phyloP scores from a whole-genome alignment of 1,140 invertebrate genomes.

The Leptinotarsa defecta region DNA sequence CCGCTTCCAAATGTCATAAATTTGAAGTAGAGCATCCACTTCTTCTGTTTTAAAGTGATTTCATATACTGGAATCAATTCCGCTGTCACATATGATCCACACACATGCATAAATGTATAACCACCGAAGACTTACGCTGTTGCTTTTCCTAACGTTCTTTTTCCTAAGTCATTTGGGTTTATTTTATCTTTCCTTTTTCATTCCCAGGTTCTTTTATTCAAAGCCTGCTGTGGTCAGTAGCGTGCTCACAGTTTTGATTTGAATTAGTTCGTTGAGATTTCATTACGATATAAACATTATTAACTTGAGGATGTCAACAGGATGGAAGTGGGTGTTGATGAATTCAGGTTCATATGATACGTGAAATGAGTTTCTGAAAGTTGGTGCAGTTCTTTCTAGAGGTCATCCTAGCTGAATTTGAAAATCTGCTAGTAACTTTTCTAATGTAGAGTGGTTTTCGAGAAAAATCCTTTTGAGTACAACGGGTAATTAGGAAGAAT shows the following conservation, averaged over 20 bases:
- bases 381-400: too few relatives aligned
- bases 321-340: too few relatives aligned
- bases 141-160: constrained; percentile 16
- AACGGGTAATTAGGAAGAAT: too few relatives aligned
- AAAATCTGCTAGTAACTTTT: too few relatives aligned
- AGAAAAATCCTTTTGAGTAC: too few relatives aligned
- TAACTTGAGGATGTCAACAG: too few relatives aligned
- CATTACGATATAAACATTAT: too few relatives aligned
- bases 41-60: constrained; percentile 37
- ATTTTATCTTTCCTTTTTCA: constrained; percentile 22
- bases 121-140: constrained; percentile 1
- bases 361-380: too few relatives aligned
- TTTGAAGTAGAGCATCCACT: constrained; percentile 26
- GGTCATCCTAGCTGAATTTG: too few relatives aligned
- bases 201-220: constrained; percentile 26
- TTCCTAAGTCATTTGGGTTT: constrained; percentile 20
- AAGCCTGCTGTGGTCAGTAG: not conserved
- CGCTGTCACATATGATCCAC: constrained; percentile 35
- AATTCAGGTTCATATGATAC: too few relatives aligned
- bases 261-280: too few relatives aligned
- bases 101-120: constrained; percentile 34
- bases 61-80: constrained; percentile 35
- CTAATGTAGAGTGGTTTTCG: too few relatives aligned
- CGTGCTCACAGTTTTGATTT: not conserved
- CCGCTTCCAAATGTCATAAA: constrained; percentile 30